Conservation (phyloP, 2,113 vertebrate genomes). For the Megalops atlanticus region DNA sequence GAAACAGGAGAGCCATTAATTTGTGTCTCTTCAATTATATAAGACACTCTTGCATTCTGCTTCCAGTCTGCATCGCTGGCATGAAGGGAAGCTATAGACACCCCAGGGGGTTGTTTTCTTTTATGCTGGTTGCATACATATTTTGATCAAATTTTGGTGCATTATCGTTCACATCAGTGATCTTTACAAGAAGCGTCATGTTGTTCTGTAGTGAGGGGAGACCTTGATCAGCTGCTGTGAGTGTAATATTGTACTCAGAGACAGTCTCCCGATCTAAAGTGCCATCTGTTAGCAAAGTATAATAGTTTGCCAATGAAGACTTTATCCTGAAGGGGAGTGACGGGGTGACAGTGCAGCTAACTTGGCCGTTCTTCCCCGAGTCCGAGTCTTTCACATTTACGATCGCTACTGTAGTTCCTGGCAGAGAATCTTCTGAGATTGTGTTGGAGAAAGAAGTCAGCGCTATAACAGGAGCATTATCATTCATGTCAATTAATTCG, state of each 20-base stretch:
- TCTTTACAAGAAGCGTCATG: constrained; percentile 19
- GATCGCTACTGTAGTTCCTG: neutral
- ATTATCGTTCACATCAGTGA: constrained; percentile 70
- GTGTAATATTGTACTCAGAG: constrained; percentile 10
- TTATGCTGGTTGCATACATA: constrained; percentile 52
- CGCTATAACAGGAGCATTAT: constrained; percentile 44
- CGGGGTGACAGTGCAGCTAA: neutral
- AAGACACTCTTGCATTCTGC: constrained; percentile 58
- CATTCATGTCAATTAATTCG: constrained; percentile 58
- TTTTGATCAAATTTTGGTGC: constrained; percentile 57
- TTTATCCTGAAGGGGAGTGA: neutral
- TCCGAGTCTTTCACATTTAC: constrained; percentile 5
- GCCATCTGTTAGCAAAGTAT: neutral
- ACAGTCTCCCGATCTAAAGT: constrained; percentile 2
- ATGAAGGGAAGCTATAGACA: constrained; percentile 51
- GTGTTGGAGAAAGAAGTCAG: neutral
- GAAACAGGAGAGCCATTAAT: constrained; percentile 34
- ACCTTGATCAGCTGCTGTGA: neutral
- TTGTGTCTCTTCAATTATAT: constrained; percentile 44
- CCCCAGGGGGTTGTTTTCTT: constrained; percentile 65
- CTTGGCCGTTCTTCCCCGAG: constrained; percentile 14
- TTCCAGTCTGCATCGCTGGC: constrained; percentile 60
- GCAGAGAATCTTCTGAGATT: constrained; percentile 49
- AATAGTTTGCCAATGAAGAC: neutral
- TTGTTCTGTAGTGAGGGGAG: neutral